These are phyloP conservation scores for Sylvilagus floridanus DNA, from an alignment of 2,797 vertebrate species.

Conservation along the genomic window DNA sequence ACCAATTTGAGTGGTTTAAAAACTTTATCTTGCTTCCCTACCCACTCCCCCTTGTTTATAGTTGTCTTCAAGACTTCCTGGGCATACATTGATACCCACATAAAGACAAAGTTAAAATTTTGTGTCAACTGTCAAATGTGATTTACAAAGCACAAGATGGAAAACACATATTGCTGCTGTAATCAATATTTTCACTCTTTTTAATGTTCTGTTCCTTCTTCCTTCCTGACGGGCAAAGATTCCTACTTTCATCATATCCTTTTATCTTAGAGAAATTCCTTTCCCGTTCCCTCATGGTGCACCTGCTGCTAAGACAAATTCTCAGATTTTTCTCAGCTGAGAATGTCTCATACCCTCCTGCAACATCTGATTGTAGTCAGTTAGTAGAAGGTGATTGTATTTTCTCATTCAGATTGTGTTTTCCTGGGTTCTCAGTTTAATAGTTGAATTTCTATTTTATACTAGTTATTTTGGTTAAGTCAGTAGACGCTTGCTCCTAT, in stretches of 20 bases:
- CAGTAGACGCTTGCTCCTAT: neutral
- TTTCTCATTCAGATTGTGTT: slow-evolving; percentile 20
- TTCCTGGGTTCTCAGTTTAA: neutral
- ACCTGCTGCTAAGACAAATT: neutral
- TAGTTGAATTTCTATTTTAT: neutral
- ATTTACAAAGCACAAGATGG: neutral
- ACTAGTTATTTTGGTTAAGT: neutral
- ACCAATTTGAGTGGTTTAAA: neutral
- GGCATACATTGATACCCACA: neutral
- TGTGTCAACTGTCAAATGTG: neutral
- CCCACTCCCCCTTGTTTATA: neutral
- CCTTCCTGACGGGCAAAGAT: neutral
- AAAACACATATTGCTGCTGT: neutral
- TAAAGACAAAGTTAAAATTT: neutral
- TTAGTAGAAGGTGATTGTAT: neutral
- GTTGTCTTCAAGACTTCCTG: neutral
- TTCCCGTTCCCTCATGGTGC: neutral
- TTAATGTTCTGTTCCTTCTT: neutral
- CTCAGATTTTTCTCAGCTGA: neutral
- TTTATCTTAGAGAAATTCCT: neutral
- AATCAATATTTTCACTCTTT: neutral
- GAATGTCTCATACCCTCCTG: neutral
- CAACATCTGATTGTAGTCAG: neutral
- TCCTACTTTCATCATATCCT: neutral
- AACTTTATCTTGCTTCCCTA: neutral